Conservation (phyloP, 2,888 invertebrate species). For the Ferdinandea cuprea region DNA sequence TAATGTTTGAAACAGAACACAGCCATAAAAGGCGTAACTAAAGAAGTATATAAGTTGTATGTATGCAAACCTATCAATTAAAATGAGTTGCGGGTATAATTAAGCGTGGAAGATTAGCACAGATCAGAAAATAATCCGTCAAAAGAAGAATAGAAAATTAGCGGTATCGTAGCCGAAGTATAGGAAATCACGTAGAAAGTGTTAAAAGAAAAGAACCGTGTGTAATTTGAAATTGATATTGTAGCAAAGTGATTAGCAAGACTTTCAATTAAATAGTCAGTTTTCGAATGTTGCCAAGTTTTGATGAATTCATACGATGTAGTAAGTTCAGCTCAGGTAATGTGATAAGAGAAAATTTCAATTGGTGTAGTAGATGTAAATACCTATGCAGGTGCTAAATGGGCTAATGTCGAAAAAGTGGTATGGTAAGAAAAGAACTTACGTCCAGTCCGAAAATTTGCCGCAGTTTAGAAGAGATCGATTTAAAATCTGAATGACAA, state of each 20-base stretch:
- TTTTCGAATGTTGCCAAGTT: too few species aligned
- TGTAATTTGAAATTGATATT: neutral
- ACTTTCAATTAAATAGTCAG: neutral
- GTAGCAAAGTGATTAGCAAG: neutral
- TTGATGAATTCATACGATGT: too few species aligned
- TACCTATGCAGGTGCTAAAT: too few species aligned
- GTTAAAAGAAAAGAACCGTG: neutral
- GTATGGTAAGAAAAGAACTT: too few species aligned
- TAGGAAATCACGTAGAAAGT: constrained; percentile 2
- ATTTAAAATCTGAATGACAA: too few species aligned
- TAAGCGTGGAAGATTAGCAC: neutral
- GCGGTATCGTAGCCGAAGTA: neutral
- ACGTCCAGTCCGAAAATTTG: too few species aligned
- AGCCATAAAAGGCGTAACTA: neutral
- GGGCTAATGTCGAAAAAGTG: too few species aligned
- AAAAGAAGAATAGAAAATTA: neutral
- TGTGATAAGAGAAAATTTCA: too few species aligned
- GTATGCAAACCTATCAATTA: neutral
- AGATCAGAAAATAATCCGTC: neutral
- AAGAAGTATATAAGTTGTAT: constrained; percentile 2
- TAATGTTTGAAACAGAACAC: constrained; percentile 16
- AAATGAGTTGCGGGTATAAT: constrained; percentile 2
- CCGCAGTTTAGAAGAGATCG: too few species aligned
- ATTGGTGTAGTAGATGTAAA: too few species aligned
- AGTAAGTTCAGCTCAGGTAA: too few species aligned